Evolutionary conservation across 2,888 invertebrate species (phyloP).

Genomic region (Arrhopalites spinosus): DNA sequence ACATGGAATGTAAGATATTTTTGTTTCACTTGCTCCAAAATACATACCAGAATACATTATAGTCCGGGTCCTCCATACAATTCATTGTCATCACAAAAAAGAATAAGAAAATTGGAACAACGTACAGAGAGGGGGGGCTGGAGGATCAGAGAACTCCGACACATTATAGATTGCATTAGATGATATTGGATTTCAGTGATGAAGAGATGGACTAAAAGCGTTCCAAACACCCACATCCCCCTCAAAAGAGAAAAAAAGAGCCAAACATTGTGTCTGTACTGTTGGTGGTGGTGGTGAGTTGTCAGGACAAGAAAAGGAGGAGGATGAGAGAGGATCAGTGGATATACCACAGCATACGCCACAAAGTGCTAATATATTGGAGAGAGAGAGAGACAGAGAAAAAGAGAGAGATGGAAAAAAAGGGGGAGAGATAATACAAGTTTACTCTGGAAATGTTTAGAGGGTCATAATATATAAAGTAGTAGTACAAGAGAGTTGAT

Average conservation of each 20-base stretch:
- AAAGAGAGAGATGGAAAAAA: constrained; percentile 11
- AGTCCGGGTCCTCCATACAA: too few relatives aligned
- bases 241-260: too few relatives aligned
- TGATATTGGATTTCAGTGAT: too few relatives aligned
- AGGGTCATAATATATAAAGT: constrained; percentile 14
- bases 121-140: background rate
- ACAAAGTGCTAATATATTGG: background rate
- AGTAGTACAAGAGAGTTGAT: constrained; percentile 6
- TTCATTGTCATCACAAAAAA: background rate
- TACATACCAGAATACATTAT: too few relatives aligned
- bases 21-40: background rate
- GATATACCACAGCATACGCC: background rate
- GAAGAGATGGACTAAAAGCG: too few relatives aligned
- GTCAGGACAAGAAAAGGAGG: background rate
- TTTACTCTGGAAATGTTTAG: constrained; percentile 9
- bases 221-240: background rate
- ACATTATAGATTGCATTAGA: too few relatives aligned
- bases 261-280: too few relatives aligned
- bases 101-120: background rate
- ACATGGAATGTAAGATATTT: background rate
- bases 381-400: background rate
- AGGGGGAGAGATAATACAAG: background rate
- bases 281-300: background rate
- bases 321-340: background rate
- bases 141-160: background rate